These are phyloP conservation scores for Vesta saturnalis DNA, from an alignment of 2,888 invertebrate species.

Conservation along the genomic window DNA sequence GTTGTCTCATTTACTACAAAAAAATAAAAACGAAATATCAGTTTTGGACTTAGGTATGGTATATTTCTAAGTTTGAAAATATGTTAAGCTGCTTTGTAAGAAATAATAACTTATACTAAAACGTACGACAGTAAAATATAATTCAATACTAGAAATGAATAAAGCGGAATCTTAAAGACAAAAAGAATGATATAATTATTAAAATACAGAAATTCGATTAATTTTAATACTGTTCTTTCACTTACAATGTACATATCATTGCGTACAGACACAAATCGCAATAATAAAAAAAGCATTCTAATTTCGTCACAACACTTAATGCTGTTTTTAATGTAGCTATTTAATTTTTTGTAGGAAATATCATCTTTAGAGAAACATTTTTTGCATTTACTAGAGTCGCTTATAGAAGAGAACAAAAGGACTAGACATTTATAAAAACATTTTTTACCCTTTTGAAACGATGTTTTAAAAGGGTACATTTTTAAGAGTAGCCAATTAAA, in stretches of 20 bases:
- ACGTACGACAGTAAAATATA: no score
- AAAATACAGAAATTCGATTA: no score
- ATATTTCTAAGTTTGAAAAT: no score
- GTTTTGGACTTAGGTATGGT: no score
- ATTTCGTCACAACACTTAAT: slow-evolving; percentile 1
- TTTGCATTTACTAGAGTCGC: slow-evolving; percentile 24
- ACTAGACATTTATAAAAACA: slow-evolving; percentile 36
- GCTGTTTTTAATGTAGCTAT: slow-evolving; percentile 20
- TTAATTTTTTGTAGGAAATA: slow-evolving; percentile 23
- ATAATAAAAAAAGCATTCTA: not conserved
- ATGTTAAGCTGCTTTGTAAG: no score
- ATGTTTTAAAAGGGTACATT: slow-evolving; percentile 35
- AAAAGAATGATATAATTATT: no score
- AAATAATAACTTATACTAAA: no score
- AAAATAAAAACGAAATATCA: no score
- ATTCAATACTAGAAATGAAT: no score
- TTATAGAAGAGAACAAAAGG: slow-evolving; percentile 34
- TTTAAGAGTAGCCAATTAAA: slow-evolving; percentile 40
- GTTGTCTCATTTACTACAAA: no score
- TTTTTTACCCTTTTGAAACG: slow-evolving; percentile 33
- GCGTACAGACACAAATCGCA: not conserved
- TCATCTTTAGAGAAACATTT: slow-evolving; percentile 33
- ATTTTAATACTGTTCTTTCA: no score
- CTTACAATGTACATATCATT: not conserved
- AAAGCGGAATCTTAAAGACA: no score